Conservation (phyloP, 2,113 vertebrate genomes). For the Laticauda laticaudata region DNA sequence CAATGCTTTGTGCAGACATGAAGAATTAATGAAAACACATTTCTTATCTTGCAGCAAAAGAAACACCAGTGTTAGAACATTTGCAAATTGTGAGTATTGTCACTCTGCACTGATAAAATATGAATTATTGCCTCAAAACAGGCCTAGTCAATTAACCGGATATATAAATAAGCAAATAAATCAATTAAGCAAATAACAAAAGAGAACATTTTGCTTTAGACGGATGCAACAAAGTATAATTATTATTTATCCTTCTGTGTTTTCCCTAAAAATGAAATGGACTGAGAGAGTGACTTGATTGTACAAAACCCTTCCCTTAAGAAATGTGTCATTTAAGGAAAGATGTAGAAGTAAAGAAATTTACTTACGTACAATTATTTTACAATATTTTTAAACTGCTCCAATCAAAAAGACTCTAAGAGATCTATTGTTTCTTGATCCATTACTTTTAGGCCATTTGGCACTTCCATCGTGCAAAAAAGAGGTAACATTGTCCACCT, state of each 20-base stretch:
- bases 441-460: neutral
- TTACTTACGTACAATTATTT: neutral
- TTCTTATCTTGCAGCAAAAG: constrained; percentile 55
- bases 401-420: neutral
- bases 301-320: neutral
- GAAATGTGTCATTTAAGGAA: neutral
- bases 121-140: constrained; percentile 51
- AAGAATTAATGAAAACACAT: constrained; percentile 56
- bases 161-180: constrained; percentile 37
- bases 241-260: constrained; percentile 7
- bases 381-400: neutral
- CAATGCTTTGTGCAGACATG: constrained; percentile 34
- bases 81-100: constrained; percentile 52
- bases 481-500: neutral
- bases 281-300: neutral
- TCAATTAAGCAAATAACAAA: constrained; percentile 36
- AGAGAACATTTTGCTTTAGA: constrained; percentile 39
- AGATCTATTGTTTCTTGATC: neutral
- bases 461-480: neutral
- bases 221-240: constrained; percentile 39
- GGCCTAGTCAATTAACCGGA: constrained; percentile 44
- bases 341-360: neutral
- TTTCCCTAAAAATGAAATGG: constrained; percentile 23
- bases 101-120: constrained; percentile 50
- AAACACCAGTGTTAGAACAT: constrained; percentile 56